Base-by-base conservation (phyloP, 2,113 vertebrate genomes). In the Sula dactylatra region DNA sequence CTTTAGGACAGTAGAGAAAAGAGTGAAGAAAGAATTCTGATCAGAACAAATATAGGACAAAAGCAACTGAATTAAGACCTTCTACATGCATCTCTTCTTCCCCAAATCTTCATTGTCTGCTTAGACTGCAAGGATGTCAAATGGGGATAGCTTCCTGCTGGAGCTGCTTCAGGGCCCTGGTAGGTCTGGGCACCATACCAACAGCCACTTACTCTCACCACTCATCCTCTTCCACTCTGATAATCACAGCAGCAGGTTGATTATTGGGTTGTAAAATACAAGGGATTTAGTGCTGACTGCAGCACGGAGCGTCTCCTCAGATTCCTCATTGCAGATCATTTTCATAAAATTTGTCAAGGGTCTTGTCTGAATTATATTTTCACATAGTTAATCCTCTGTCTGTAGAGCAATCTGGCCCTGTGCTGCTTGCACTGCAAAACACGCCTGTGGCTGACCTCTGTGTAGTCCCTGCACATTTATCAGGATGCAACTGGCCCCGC, bases 161-260 rank as follows among this genome's bases (percentile, higher is more conserved):
- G 85, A 94, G 95, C 92, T 54, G 87, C 87, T 91, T 82, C 84
- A 90, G 90, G 92, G 82, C 85, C 49, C 83, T 91, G 77, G 86
- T 89, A 93, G 83, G 89, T 93, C 96, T 95, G 96, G 96, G 96
- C 93, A 94, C 62, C 87, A 86, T 38, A 94, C 94, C 96, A 96
- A 88, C 85, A 95, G 54, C 74, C 94, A 92, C 96, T 97, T 96
- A 95, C 66, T 92, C 94, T 93, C 22, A 0, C 94, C 90, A 92
- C 96, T 97, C 91, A 76, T 97, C 91, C 73, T 85, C 96, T 93
- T 96, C 93, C 93, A 97, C 93, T 90, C 93, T 66, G 93, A 92
- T 95, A 97, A 95, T 90, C 96, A 93, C 96, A 96, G 94, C 96
- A 95, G 96, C 94, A 96, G 90, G 93, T 96, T 97, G 96, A 96